phyloP scores from a whole-genome alignment of 2,113 vertebrate genomes.

The Syrrhaptes paradoxus region DNA sequence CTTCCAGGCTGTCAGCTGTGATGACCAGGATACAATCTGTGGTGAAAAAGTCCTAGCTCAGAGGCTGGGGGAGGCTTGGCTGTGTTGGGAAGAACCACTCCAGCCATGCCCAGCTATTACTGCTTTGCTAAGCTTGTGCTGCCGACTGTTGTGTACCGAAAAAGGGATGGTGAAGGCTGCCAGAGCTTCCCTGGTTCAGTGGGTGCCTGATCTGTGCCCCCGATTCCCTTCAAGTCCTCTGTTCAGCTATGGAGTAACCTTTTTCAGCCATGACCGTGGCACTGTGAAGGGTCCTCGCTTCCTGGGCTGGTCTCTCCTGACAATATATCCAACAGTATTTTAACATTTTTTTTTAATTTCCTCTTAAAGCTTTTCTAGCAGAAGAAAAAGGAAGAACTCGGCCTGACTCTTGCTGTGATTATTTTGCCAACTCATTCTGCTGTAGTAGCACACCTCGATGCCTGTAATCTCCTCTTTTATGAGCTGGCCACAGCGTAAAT shows the following conservation, averaged over 20 bases:
- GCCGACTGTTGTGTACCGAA: background rate
- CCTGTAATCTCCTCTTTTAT: background rate
- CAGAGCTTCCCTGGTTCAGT: background rate
- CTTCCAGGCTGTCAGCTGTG: background rate
- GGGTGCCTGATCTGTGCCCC: background rate
- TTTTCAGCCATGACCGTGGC: background rate
- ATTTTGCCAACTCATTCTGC: background rate
- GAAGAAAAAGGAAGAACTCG: background rate
- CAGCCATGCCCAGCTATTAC: background rate
- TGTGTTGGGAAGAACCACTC: background rate
- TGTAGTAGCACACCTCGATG: background rate
- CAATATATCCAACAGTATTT: background rate
- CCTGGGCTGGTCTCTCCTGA: background rate
- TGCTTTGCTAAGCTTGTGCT: background rate
- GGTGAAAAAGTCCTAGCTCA: background rate
- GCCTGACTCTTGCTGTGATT: background rate
- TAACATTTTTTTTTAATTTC: background rate
- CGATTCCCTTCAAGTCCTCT: background rate
- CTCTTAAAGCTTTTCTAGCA: background rate
- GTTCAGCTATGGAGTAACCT: background rate
- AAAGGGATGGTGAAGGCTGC: background rate
- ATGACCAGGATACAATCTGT: background rate
- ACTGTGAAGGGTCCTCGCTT: background rate
- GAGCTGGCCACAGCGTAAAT: background rate
- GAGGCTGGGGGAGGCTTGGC: background rate